phyloP scores from a whole-genome alignment of 2,797 vertebrate species.

The Dermochelys coriacea region DNA sequence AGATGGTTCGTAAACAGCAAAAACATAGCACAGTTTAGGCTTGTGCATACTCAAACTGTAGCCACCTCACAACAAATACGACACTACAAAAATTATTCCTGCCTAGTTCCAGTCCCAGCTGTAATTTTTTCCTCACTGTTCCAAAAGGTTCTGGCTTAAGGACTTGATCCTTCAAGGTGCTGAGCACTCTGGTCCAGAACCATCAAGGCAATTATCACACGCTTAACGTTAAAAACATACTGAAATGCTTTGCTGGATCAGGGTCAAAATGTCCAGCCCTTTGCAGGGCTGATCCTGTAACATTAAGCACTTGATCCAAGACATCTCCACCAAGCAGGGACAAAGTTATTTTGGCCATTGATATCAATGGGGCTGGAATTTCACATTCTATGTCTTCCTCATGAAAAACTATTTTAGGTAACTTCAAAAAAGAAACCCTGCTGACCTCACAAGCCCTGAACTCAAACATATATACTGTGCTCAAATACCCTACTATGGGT shows the following conservation, averaged over 20 bases:
- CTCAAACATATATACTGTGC: slow-evolving; percentile 20
- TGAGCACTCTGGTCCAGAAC: neutral
- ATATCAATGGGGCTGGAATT: neutral
- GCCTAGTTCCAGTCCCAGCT: neutral
- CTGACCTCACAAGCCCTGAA: slow-evolving; percentile 18
- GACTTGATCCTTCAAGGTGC: neutral
- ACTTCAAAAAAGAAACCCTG: slow-evolving; percentile 24
- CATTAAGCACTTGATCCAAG: neutral
- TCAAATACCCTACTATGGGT: neutral
- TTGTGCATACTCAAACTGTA: neutral
- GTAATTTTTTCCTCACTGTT: neutral
- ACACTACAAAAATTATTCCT: neutral
- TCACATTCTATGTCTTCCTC: slow-evolving; percentile 58
- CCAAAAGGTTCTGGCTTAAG: neutral
- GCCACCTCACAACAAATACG: neutral
- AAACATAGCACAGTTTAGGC: neutral
- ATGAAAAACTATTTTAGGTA: slow-evolving; percentile 2
- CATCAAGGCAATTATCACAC: neutral
- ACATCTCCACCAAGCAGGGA: neutral
- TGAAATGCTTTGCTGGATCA: neutral
- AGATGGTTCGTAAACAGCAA: neutral
- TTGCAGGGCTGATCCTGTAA: neutral
- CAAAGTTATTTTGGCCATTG: neutral
- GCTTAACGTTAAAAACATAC: neutral
- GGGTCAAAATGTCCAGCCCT: neutral